phyloP scores from a whole-genome alignment of 2,888 invertebrate species.

The Luperina testacea region DNA sequence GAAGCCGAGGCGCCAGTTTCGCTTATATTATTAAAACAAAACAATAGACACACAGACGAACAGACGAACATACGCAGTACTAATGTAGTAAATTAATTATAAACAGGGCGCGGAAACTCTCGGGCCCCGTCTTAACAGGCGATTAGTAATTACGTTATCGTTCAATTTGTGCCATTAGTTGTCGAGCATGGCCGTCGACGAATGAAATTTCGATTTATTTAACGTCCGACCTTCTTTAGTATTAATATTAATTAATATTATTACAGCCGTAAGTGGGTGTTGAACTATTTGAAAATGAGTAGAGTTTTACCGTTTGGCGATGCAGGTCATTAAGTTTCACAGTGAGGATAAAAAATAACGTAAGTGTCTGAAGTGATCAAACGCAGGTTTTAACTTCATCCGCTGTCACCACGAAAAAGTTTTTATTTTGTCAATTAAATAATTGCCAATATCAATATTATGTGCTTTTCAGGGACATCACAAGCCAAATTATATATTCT shows the following conservation, averaged over 20 bases:
- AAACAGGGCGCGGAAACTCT: constrained; percentile 68
- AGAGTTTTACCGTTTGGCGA: background rate
- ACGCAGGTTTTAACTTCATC: background rate
- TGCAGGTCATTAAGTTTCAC: background rate
- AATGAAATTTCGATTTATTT: constrained; percentile 68
- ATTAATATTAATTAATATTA: constrained; percentile 65
- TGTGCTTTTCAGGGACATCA: background rate
- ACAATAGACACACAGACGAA: constrained; percentile 67
- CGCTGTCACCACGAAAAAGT: too few relatives aligned
- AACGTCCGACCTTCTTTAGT: constrained; percentile 61
- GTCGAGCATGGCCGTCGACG: constrained; percentile 52
- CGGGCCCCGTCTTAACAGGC: constrained; percentile 65
- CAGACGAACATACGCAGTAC: constrained; percentile 59
- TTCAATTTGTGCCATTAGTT: constrained; percentile 71
- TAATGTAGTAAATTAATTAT: constrained; percentile 73
- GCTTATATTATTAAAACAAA: constrained; percentile 72
- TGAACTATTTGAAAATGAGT: constrained; percentile 28
- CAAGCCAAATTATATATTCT: background rate
- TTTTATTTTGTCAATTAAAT: too few relatives aligned
- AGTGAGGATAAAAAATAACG: background rate
- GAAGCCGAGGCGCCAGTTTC: constrained; percentile 57
- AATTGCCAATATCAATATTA: background rate
- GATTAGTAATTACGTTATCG: constrained; percentile 73
- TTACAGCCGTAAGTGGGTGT: constrained; percentile 50
- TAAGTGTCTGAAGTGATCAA: background rate